Percentiles rank a stretch among this genome's conserved stretches.
These are phyloP conservation scores for Leuctra nigra DNA, from an alignment of 2,888 invertebrate genomes.

Conservation along the genomic window DNA sequence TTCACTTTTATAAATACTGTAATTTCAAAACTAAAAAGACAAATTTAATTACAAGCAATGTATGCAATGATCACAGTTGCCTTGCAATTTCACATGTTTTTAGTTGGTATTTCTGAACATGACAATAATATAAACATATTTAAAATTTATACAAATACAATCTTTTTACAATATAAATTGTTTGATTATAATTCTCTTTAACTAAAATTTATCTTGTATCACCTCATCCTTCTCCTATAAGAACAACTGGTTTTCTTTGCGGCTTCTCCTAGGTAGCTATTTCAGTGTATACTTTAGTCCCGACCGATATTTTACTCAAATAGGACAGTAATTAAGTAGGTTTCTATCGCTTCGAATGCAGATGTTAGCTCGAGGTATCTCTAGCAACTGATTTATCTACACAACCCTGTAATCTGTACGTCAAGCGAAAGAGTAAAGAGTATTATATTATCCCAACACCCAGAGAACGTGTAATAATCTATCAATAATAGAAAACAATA, in stretches of 20 bases:
- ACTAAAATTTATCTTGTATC: background rate
- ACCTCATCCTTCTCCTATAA: no score
- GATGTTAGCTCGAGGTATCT: background rate
- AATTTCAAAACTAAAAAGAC: no score
- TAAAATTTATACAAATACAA: no score
- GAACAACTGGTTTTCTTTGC: background rate
- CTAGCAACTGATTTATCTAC: background rate
- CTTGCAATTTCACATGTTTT: no score
- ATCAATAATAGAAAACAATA: background rate
- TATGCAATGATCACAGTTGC: no score
- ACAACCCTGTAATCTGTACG: background rate
- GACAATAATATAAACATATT: no score
- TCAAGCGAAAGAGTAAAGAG: no score
- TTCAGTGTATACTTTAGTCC: background rate
- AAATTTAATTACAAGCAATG: no score
- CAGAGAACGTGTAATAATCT: background rate
- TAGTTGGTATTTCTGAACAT: no score
- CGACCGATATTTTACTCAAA: constrained; percentile 3
- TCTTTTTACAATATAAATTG: no score
- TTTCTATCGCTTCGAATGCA: background rate
- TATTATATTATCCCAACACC: background rate
- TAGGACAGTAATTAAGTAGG: background rate
- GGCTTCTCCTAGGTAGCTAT: background rate
- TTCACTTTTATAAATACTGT: no score
- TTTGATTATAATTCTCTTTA: background rate